These are phyloP conservation scores for Lutjanus erythropterus DNA, from an alignment of 2,113 vertebrate genomes.

Conservation along the genomic window DNA sequence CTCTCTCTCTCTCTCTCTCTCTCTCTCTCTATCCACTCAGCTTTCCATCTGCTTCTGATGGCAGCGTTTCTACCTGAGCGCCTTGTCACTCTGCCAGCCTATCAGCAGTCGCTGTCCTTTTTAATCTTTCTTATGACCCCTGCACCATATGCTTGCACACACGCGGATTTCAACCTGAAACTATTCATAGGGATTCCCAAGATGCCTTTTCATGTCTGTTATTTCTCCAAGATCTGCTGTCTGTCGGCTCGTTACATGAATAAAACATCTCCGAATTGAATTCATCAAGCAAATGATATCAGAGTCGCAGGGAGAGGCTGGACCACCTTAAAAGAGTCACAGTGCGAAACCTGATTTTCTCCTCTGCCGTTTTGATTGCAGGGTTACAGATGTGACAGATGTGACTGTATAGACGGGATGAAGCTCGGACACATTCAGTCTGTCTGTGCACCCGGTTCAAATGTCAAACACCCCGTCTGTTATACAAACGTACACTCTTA, in stretches of 20 bases:
- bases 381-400: conserved; percentile 30
- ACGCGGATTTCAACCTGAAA: conserved; percentile 16
- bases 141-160: conserved; percentile 26
- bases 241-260: conserved; percentile 51
- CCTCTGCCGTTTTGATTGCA: conserved; percentile 35
- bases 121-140: conserved; percentile 56
- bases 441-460: no score
- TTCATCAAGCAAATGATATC: conserved; percentile 61
- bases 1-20: not conserved
- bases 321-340: conserved; percentile 32
- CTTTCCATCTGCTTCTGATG: conserved; percentile 46
- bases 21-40: conserved; percentile 9
- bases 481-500: no score
- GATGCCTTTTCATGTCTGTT: conserved; percentile 44
- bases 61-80: conserved; percentile 38
- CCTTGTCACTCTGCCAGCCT: conserved; percentile 23
- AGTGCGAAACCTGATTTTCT: conserved; percentile 54
- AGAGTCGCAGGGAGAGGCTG: conserved; percentile 32
- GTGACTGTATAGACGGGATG: conserved; percentile 21
- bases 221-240: conserved; percentile 24
- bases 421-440: conserved; percentile 66
- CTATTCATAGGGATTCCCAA: conserved; percentile 41
- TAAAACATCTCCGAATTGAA: conserved; percentile 58
- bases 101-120: conserved; percentile 43
- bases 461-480: conserved; percentile 65